Conservation (phyloP, 1,140 invertebrate genomes). For the Brachionus manjavacas region DNA sequence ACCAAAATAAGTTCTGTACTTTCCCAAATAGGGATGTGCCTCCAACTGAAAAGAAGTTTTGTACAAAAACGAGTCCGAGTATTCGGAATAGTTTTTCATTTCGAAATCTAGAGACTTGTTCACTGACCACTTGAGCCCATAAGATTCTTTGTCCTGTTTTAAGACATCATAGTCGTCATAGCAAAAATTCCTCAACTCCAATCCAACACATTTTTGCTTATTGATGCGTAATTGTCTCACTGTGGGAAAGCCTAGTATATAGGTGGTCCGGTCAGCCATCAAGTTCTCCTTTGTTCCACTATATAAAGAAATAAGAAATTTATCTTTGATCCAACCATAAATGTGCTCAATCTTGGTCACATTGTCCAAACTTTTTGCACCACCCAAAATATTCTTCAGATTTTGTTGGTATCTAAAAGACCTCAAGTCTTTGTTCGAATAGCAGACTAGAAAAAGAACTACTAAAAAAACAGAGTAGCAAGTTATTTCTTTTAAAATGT, state of each 20-base stretch:
- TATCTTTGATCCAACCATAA: neutral
- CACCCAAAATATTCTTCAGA: neutral
- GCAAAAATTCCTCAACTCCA: neutral
- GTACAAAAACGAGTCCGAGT: neutral
- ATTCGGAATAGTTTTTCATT: neutral
- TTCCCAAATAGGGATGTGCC: constrained; percentile 58
- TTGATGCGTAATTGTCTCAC: constrained; percentile 52
- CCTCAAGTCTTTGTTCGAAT: neutral
- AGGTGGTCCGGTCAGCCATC: constrained; percentile 58
- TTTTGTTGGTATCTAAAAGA: constrained; percentile 14
- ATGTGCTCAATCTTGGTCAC: neutral
- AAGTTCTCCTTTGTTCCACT: constrained; percentile 44
- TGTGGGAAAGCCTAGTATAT: constrained; percentile 61
- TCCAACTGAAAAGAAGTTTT: constrained; percentile 47
- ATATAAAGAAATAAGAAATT: neutral
- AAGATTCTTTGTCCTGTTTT: constrained; percentile 16
- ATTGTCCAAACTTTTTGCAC: neutral
- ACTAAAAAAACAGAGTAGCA: neutral
- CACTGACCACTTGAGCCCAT: neutral
- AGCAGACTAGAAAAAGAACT: neutral
- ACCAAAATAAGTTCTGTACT: constrained; percentile 59
- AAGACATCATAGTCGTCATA: neutral
- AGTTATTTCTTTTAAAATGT: constrained; percentile 8
- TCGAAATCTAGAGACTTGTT: neutral
- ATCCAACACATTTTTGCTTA: neutral